phyloP scores from a whole-genome alignment of 2,113 vertebrate genomes.

The Litocranius walleri region DNA sequence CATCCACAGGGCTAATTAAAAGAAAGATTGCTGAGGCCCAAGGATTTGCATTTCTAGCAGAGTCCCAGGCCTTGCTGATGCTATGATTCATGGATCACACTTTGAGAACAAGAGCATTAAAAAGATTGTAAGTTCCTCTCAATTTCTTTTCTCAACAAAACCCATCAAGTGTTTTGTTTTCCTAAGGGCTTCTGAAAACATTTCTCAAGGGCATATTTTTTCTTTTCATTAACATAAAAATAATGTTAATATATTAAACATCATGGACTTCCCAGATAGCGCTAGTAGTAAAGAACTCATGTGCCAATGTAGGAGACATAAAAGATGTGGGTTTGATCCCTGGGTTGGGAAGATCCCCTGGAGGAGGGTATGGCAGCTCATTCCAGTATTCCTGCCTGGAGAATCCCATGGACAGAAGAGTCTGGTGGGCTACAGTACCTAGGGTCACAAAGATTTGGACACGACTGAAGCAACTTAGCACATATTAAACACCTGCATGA shows the following conservation, averaged over 20 bases:
- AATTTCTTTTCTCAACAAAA: constrained; percentile 18
- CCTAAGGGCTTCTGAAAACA: constrained; percentile 59
- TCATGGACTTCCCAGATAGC: not conserved
- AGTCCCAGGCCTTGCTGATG: not conserved
- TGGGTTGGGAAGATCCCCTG: not conserved
- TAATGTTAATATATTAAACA: not conserved
- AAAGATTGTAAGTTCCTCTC: not conserved
- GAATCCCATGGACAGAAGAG: not conserved
- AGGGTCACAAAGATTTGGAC: not conserved
- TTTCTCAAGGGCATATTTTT: constrained; percentile 57
- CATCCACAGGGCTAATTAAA: not conserved
- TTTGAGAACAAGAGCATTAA: not conserved
- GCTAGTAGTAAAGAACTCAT: not conserved
- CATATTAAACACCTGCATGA: constrained; percentile 44
- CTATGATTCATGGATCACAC: not conserved
- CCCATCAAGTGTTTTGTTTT: constrained; percentile 11
- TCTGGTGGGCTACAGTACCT: not conserved
- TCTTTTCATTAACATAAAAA: constrained; percentile 67
- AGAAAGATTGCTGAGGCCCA: not conserved
- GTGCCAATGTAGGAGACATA: not conserved
- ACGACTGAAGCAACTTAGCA: not conserved
- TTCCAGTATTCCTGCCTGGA: not conserved
- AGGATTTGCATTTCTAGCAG: not conserved
- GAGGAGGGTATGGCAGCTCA: not conserved
- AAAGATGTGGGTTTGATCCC: not conserved